Conservation (phyloP, 2,797 vertebrate genomes). For the Mionectes olivaceus region DNA sequence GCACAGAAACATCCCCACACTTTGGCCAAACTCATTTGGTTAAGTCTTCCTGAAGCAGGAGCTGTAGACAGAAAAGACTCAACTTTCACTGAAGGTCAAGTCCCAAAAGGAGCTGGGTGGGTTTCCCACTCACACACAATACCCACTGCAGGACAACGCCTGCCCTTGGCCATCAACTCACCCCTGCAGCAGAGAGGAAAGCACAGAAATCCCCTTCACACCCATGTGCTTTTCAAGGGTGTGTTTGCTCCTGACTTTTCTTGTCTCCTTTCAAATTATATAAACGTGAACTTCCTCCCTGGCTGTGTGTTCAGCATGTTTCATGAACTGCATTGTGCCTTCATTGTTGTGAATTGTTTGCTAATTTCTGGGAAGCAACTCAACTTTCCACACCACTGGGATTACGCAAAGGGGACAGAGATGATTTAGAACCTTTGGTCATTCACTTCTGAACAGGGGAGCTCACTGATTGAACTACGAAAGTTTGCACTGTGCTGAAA, state of each 20-base stretch:
- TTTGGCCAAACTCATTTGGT: background rate
- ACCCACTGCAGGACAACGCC: fast-evolving
- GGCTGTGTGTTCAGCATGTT: background rate
- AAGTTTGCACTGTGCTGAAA: background rate
- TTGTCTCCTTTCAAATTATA: background rate
- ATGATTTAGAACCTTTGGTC: background rate
- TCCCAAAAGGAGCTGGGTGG: background rate
- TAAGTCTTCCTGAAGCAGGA: background rate
- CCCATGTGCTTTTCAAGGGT: background rate
- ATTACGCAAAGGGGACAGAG: background rate
- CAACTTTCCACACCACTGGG: background rate
- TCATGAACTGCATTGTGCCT: background rate
- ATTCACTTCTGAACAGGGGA: background rate
- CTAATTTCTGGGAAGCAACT: background rate
- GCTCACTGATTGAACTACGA: background rate
- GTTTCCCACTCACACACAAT: background rate
- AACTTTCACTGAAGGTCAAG: background rate
- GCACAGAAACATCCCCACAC: background rate
- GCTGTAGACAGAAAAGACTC: background rate
- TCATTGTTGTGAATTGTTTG: background rate
- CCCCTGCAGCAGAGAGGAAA: background rate
- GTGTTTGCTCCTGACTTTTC: background rate
- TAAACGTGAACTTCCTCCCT: background rate
- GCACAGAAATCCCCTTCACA: background rate
- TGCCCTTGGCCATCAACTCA: background rate